These are phyloP conservation scores for Macrophya annulata DNA, from an alignment of 2,888 invertebrate species.

Conservation along the genomic window DNA sequence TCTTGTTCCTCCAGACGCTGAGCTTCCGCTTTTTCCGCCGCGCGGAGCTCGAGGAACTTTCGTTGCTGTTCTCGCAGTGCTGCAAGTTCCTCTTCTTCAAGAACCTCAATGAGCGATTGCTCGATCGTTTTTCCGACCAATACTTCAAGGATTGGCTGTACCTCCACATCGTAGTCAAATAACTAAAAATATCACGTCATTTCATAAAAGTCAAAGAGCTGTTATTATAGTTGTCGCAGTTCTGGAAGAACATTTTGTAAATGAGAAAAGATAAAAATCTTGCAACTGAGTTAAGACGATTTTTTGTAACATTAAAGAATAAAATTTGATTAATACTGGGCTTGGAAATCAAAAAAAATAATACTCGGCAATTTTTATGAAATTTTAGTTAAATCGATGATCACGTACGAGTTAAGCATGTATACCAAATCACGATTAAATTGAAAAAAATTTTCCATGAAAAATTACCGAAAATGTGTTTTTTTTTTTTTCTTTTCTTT, in stretches of 20 bases:
- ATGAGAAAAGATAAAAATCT: background rate
- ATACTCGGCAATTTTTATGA: background rate
- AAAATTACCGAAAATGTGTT: background rate
- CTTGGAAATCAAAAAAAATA: background rate
- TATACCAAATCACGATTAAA: background rate
- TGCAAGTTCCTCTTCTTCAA: constrained; percentile 95
- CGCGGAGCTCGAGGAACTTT: constrained; percentile 86
- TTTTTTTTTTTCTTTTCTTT: background rate
- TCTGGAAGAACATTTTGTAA: background rate
- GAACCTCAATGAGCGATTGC: constrained; percentile 93
- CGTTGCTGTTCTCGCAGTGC: constrained; percentile 90
- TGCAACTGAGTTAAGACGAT: background rate
- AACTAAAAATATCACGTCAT: constrained; percentile 81
- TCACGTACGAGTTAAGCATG: background rate
- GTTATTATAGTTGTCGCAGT: background rate
- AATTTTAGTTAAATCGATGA: background rate
- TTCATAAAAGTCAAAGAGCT: background rate
- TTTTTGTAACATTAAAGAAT: background rate
- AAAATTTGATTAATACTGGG: background rate
- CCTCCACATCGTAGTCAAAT: constrained; percentile 96
- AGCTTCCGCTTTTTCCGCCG: constrained; percentile 91
- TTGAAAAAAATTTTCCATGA: background rate
- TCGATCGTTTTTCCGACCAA: constrained; percentile 95
- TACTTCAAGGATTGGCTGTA: constrained; percentile 93
- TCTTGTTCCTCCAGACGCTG: constrained; percentile 92